These are phyloP conservation scores for Drosophila subpulchrella DNA, from an alignment of 1,140 invertebrate genomes.

Conservation along the genomic window DNA sequence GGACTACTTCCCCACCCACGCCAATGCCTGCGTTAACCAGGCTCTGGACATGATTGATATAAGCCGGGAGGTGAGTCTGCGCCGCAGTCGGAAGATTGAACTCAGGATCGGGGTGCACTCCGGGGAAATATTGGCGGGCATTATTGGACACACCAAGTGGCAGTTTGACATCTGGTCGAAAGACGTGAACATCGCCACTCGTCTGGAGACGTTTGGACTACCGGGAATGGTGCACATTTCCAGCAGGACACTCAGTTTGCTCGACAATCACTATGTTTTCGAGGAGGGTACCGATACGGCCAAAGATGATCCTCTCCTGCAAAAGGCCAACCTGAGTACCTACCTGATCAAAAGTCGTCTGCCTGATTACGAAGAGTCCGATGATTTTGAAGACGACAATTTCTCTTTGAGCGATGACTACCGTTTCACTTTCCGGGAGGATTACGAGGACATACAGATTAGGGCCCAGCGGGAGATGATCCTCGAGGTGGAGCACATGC, in stretches of 20 bases:
- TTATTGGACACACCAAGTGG: slow-evolving; percentile 96
- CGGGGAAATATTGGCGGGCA: slow-evolving; percentile 94
- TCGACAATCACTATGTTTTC: slow-evolving; percentile 86
- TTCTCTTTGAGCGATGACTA: background rate
- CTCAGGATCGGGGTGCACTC: slow-evolving; percentile 98
- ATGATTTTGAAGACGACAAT: too few relatives aligned
- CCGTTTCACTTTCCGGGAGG: background rate
- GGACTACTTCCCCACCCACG: slow-evolving; percentile 89
- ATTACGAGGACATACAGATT: slow-evolving; percentile 9
- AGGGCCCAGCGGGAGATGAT: slow-evolving; percentile 52
- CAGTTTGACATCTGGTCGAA: slow-evolving; percentile 98
- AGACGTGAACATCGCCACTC: slow-evolving; percentile 96
- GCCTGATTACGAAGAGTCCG: background rate
- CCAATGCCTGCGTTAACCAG: slow-evolving; percentile 93
- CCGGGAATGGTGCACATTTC: slow-evolving; percentile 95
- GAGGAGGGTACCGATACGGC: slow-evolving; percentile 87
- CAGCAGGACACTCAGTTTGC: slow-evolving; percentile 89
- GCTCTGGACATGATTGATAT: slow-evolving; percentile 93
- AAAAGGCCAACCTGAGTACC: slow-evolving; percentile 89
- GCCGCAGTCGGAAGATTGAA: slow-evolving; percentile 91
- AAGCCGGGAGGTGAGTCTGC: slow-evolving; percentile 88
- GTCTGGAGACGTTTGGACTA: slow-evolving; percentile 95
- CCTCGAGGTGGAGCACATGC: slow-evolving; percentile 68
- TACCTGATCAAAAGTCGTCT: slow-evolving; percentile 87
- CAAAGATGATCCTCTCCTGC: slow-evolving; percentile 87